phyloP scores from a whole-genome alignment of 2,797 vertebrate genomes.

The Sebastes elongatus region DNA sequence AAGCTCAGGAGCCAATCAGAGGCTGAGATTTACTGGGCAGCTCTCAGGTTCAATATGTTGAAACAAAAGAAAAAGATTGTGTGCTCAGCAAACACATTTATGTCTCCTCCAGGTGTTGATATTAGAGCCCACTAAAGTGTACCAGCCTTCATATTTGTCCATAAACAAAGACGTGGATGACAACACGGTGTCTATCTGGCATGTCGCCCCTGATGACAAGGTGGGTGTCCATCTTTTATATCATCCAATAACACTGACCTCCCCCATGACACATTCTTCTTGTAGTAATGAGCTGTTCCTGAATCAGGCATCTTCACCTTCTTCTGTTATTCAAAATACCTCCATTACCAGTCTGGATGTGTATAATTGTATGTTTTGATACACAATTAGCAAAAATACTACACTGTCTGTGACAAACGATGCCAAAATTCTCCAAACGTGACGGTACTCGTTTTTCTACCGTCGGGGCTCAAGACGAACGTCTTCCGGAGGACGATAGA shows the following conservation, averaged over 20 bases:
- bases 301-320: neutral
- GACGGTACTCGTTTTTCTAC: no score
- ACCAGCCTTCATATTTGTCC: constrained; percentile 96
- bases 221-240: constrained; percentile 65
- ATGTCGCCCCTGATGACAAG: constrained; percentile 95
- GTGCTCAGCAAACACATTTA: neutral
- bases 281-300: no score
- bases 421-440: no score
- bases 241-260: neutral
- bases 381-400: neutral
- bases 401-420: neutral
- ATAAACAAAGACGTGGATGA: constrained; percentile 97
- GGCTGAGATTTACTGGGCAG: neutral
- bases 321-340: neutral
- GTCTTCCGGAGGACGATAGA: no score
- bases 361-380: neutral
- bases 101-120: constrained; percentile 89
- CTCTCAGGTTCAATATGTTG: neutral
- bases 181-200: constrained; percentile 97
- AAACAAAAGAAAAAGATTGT: neutral
- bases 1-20: neutral
- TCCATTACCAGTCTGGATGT: neutral
- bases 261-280: neutral
- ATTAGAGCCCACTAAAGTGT: constrained; percentile 97
- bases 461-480: no score